These are phyloP conservation scores for Echinometra lucunter DNA, from an alignment of 53 echinoderm and acorn worm genomes.

Conservation along the genomic window DNA sequence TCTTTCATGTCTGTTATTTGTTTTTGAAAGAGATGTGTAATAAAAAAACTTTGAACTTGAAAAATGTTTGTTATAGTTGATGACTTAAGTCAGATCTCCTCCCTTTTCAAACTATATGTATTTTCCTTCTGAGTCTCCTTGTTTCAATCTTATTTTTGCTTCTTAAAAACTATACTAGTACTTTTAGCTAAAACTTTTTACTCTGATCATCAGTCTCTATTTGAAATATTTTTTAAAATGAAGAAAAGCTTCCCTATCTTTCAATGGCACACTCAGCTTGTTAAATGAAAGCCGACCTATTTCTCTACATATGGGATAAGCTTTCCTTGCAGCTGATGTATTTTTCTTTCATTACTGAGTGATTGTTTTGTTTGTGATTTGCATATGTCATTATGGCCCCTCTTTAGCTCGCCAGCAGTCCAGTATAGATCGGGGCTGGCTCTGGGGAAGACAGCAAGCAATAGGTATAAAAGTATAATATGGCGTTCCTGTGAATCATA, in stretches of 20 bases:
- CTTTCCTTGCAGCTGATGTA: too few relatives aligned
- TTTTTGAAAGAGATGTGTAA: too few relatives aligned
- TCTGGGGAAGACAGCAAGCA: conserved; percentile 59
- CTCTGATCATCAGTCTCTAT: too few relatives aligned
- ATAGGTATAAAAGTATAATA: background rate
- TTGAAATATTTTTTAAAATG: too few relatives aligned
- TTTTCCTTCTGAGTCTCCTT: background rate
- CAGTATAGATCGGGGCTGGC: conserved; percentile 60
- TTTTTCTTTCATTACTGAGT: too few relatives aligned
- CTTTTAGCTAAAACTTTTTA: too few relatives aligned
- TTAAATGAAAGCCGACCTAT: too few relatives aligned
- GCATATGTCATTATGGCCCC: background rate
- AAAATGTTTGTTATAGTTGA: too few relatives aligned
- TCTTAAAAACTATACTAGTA: too few relatives aligned
- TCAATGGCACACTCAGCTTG: background rate
- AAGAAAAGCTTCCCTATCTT: background rate
- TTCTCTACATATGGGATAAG: too few relatives aligned
- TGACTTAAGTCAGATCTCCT: background rate
- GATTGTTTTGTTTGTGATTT: background rate
- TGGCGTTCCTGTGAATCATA: background rate
- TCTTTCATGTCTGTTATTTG: too few relatives aligned
- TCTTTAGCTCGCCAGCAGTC: conserved; percentile 45
- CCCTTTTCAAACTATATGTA: background rate
- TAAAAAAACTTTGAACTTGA: too few relatives aligned
- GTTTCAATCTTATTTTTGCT: background rate